These are phyloP conservation scores for Podarcis cretensis DNA, from an alignment of 2,113 vertebrate genomes.

Conservation along the genomic window DNA sequence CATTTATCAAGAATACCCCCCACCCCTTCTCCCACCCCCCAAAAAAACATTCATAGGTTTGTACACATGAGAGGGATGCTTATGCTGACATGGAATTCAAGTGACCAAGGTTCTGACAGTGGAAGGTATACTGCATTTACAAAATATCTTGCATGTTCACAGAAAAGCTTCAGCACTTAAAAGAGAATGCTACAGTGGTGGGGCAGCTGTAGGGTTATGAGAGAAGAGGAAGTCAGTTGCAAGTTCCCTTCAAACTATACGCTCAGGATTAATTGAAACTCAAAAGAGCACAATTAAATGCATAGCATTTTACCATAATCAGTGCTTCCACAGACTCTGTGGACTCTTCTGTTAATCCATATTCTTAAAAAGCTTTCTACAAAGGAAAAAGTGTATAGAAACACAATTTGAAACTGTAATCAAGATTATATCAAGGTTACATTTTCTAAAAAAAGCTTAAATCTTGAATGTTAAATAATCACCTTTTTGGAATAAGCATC, in stretches of 20 bases:
- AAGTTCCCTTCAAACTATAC: slow-evolving; percentile 57
- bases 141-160: slow-evolving; percentile 24
- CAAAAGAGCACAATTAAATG: slow-evolving; percentile 71
- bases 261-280: slow-evolving; percentile 68
- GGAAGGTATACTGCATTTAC: neutral
- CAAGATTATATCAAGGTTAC: slow-evolving; percentile 35
- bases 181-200: slow-evolving; percentile 58
- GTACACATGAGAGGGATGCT: neutral
- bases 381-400: slow-evolving; percentile 60
- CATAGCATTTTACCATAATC: slow-evolving; percentile 75
- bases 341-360: slow-evolving; percentile 70
- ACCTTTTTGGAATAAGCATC: slow-evolving; percentile 52
- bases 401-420: slow-evolving; percentile 53
- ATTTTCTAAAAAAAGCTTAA: slow-evolving; percentile 53
- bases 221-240: slow-evolving; percentile 53
- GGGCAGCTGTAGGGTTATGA: slow-evolving; percentile 51
- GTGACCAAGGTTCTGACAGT: neutral
- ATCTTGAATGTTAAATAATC: slow-evolving; percentile 65
- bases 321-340: slow-evolving; percentile 70
- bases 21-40: neutral
- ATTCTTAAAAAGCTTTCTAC: slow-evolving; percentile 65
- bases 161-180: slow-evolving; percentile 51
- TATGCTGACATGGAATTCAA: neutral
- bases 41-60: neutral
- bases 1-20: neutral